phyloP scores from a whole-genome alignment of 2,888 invertebrate species.

The Andrena flavipes region DNA sequence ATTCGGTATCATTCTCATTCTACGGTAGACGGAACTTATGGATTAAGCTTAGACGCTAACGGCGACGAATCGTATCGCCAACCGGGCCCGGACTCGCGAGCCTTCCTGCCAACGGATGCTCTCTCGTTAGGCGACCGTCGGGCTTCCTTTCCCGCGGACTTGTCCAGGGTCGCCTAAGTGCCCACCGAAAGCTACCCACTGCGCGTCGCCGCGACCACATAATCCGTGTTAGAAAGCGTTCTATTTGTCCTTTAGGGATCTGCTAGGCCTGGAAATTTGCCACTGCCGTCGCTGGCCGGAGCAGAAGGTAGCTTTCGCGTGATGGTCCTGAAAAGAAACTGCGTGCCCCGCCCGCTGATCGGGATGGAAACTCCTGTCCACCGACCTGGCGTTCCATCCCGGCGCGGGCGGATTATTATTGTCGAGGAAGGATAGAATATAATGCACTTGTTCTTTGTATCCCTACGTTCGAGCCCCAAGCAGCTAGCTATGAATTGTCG shows the following conservation, averaged over 20 bases:
- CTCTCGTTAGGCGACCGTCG: background rate
- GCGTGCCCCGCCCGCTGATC: slow-evolving; percentile 34
- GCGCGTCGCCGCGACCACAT: background rate
- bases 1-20: background rate
- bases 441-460: slow-evolving; percentile 68
- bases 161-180: slow-evolving; percentile 13
- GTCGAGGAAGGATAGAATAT: slow-evolving; percentile 43
- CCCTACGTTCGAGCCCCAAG: slow-evolving; percentile 83
- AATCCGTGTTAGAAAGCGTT: background rate
- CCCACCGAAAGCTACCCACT: slow-evolving; percentile 13
- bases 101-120: no score
- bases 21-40: slow-evolving; percentile 29
- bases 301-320: slow-evolving; percentile 40
- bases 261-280: no score
- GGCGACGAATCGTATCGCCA: background rate
- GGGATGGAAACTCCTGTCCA: slow-evolving; percentile 47
- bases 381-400: slow-evolving; percentile 32
- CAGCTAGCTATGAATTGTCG: slow-evolving; percentile 82
- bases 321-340: slow-evolving; percentile 54
- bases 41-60: slow-evolving; percentile 55
- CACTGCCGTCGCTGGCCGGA: background rate
- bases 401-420: slow-evolving; percentile 39
- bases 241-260: no score
- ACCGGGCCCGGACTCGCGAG: no score
- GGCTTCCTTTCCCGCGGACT: slow-evolving; percentile 7